Conservation (phyloP, 2,113 vertebrate species). For the Daphoenositta chrysoptera region DNA sequence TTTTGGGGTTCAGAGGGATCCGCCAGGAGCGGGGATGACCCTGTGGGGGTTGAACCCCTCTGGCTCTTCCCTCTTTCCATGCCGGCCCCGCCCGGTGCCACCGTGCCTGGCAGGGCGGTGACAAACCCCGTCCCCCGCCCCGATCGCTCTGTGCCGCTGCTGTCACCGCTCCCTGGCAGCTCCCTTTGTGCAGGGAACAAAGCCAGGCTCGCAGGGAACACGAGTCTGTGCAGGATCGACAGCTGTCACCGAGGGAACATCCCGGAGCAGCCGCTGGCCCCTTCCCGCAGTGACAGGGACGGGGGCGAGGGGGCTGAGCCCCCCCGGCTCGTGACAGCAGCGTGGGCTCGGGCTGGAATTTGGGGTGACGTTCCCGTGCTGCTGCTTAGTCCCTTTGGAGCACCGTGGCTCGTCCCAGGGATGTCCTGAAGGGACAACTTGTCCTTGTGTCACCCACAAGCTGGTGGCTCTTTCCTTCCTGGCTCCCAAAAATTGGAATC, state of each 20-base stretch:
- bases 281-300: accelerated
- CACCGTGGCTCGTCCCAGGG: background rate
- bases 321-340: background rate
- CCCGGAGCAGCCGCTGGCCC: background rate
- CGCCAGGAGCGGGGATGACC: background rate
- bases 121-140: background rate
- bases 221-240: background rate
- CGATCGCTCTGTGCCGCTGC: background rate
- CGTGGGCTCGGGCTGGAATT: background rate
- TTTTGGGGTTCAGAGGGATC: background rate
- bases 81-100: background rate
- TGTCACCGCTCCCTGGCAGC: background rate
- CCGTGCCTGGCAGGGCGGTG: background rate
- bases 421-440: background rate
- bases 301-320: background rate
- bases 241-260: background rate
- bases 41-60: background rate
- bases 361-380: background rate
- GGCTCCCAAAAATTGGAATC: accelerated
- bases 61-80: background rate
- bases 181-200: background rate
- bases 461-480: accelerated
- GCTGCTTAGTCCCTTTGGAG: accelerated
- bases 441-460: background rate
- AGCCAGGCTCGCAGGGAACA: background rate